Evolutionary conservation across 2,888 invertebrate genomes (phyloP), one percentile per base, ranked within the genome.

Genomic region (Aphodius granarius): DNA sequence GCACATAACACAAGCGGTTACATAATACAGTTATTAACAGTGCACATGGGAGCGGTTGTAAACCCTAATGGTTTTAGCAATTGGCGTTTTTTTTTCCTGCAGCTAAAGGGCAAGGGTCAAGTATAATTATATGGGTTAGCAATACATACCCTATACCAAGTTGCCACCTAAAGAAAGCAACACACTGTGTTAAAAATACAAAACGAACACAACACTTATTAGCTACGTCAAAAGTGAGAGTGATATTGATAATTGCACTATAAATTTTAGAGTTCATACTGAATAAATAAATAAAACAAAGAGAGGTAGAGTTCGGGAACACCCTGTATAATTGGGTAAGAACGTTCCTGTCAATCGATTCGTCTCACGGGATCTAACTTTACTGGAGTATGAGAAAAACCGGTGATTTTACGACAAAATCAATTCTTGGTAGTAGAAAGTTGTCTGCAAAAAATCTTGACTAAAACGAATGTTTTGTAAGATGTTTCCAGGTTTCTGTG

Each of bases 131-230:
- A 65, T 22, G 20, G 20, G 22, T 68, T 68, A 68, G 21, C 21
- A 68, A 68, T 89, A 94, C 95, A 91, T 95, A 95, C 95, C 95
- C 94, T 92, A 92, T 93, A 95, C 95, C 95, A 95, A 90, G 93
- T 93, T 89, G 95, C 94, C 92, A 95, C 95, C 95, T 95, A 92
- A 77, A 77, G 83, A 76, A 83, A 81, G 81, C 81, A 82, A 79
- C 82, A 81, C 75, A 77, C 68, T 68, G 20, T 71, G 74, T 76
- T 74, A 76, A 75, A 70, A 71, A 76, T 13, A 71, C 21, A 66
- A 43, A 66, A 71, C 18, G 20, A 63, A 73, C 63, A 76, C 63
- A 74, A 75, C 43, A 75, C 63, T 75, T 72, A 63, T 22, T 71
- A 73, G 17, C 68, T 20, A 73, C 70, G 73, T 73, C 65, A 74